Base-by-base conservation (phyloP, 2,888 invertebrate genomes). In the Cheilosia soror region DNA sequence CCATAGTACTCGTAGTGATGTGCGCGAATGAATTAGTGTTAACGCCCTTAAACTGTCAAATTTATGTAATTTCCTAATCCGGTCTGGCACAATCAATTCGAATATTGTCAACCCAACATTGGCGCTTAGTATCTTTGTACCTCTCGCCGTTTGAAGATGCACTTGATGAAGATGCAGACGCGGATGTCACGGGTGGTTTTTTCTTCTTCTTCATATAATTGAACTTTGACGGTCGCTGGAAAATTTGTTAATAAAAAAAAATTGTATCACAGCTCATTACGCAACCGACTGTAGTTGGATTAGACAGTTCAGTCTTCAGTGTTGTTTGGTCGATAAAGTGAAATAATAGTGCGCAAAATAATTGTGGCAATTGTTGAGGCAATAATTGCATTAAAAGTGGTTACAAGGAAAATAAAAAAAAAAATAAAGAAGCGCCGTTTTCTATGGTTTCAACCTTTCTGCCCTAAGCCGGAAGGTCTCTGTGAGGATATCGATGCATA, bases 271-370 rank as follows among this genome's bases (percentile, higher is more conserved):
- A 51, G 53, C 25, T 49, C 57, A 49, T 81, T 80, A 62, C 69
- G 76, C 57, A 81, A 75, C 29, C 58, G 40, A 55, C 27, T 27
- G 55, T 27, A 25, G 42, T 25, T 6, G 15, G 51, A 60, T 37
- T 51, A 33, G 53, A 42, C 1, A 51, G 15, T 53, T 27, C 7
- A 15, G 15, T 15, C 20, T 20, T 37, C 6, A 51, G 57, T 57
- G 55, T 66, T 78, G 73, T 79, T 84, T 84, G 58, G 65, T 84
- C 83, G 68, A 84, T 84, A 53, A 58, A 69, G 37, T 77, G 62
- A 69, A 44, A 2, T 15, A 7, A n/a, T 27, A 29, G 27, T 53
- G 44, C 55, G 57, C 68, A 55, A 55, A 63, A 40, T 62, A 65
- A 71, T 42, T 71, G 37, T 33, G 5, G 7, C 11, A 11, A 6